A percentile compares a stretch with the other conserved stretches of the same genome.
These are phyloP conservation scores for Anoplius nigerrimus DNA, from an alignment of 2,888 invertebrate genomes.

Conservation along the genomic window DNA sequence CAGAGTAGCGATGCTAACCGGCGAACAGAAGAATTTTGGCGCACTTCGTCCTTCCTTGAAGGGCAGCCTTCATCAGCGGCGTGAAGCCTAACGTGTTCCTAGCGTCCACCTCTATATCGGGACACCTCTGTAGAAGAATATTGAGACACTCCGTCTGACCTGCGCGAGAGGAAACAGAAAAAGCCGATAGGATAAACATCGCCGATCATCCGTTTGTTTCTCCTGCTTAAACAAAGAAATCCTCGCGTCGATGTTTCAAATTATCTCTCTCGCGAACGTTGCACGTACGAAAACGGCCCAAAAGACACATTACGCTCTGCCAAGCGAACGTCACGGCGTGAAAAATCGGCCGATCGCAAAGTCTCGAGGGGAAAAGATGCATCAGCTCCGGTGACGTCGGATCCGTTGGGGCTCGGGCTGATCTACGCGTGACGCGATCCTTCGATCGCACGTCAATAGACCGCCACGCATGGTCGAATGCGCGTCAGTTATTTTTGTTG, in stretches of 20 bases:
- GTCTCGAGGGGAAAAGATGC: too few relatives aligned
- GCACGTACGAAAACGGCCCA: too few relatives aligned
- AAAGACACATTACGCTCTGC: too few relatives aligned
- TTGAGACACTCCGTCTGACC: slow-evolving; percentile 84
- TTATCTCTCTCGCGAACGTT: too few relatives aligned
- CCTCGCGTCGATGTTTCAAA: too few relatives aligned
- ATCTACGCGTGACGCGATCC: slow-evolving; percentile 7
- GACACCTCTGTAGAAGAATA: slow-evolving; percentile 80
- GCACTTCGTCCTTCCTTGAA: slow-evolving; percentile 85
- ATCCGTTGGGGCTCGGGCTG: too few relatives aligned
- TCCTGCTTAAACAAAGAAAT: too few relatives aligned
- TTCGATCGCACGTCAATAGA: slow-evolving; percentile 38
- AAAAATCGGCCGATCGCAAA: too few relatives aligned
- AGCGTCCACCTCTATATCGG: slow-evolving; percentile 82
- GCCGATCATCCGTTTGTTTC: too few relatives aligned
- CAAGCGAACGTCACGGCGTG: too few relatives aligned
- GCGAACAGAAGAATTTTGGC: slow-evolving; percentile 85
- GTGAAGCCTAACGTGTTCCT: slow-evolving; percentile 84
- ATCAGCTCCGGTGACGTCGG: too few relatives aligned
- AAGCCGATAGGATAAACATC: not conserved
- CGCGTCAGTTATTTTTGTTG: slow-evolving; percentile 46
- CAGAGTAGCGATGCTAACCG: slow-evolving; percentile 75
- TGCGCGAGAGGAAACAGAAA: slow-evolving; percentile 66
- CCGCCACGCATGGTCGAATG: slow-evolving; percentile 36
- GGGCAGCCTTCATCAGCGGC: slow-evolving; percentile 84